Evolutionary conservation across 1,140 invertebrate genomes (phyloP).

Genomic region (Atta cephalotes): DNA sequence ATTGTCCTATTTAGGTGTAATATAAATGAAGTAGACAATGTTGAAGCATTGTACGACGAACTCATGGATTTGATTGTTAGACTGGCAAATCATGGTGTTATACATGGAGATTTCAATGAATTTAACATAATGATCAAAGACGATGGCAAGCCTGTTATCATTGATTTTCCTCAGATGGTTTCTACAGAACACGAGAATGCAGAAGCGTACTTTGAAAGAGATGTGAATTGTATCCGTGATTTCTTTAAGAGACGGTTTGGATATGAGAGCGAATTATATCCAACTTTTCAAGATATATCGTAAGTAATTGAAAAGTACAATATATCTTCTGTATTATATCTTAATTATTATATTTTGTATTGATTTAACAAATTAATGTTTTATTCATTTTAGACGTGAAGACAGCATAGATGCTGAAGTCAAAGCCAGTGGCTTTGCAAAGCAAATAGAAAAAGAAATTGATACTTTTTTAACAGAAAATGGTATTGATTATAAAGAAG

Average conservation of each 20-base stretch:
- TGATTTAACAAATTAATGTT: slow-evolving; percentile 16
- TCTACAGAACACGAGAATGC: slow-evolving; percentile 97
- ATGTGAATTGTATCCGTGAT: slow-evolving; percentile 96
- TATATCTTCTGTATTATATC: background rate
- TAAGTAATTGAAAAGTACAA: slow-evolving; percentile 79
- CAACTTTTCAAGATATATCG: slow-evolving; percentile 93
- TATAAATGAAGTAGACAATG: slow-evolving; percentile 92
- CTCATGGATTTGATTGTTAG: slow-evolving; percentile 97
- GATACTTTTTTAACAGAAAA: slow-evolving; percentile 86
- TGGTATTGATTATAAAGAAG: slow-evolving; percentile 79
- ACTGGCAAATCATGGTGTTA: slow-evolving; percentile 97
- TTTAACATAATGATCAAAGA: slow-evolving; percentile 98
- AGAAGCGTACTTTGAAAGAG: slow-evolving; percentile 97
- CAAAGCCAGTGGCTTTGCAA: slow-evolving; percentile 96
- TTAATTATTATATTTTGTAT: background rate
- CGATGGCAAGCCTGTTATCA: slow-evolving; percentile 94
- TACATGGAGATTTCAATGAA: slow-evolving; percentile 99
- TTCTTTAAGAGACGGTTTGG: slow-evolving; percentile 97
- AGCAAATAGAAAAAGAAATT: slow-evolving; percentile 92
- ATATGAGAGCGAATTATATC: slow-evolving; percentile 96
- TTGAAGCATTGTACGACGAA: slow-evolving; percentile 95
- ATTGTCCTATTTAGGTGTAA: slow-evolving; percentile 89
- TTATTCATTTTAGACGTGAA: slow-evolving; percentile 88
- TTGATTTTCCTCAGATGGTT: slow-evolving; percentile 99
- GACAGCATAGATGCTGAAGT: slow-evolving; percentile 95